These are phyloP conservation scores for Amphilophus citrinellus DNA, from an alignment of 2,113 vertebrate genomes.

Conservation along the genomic window DNA sequence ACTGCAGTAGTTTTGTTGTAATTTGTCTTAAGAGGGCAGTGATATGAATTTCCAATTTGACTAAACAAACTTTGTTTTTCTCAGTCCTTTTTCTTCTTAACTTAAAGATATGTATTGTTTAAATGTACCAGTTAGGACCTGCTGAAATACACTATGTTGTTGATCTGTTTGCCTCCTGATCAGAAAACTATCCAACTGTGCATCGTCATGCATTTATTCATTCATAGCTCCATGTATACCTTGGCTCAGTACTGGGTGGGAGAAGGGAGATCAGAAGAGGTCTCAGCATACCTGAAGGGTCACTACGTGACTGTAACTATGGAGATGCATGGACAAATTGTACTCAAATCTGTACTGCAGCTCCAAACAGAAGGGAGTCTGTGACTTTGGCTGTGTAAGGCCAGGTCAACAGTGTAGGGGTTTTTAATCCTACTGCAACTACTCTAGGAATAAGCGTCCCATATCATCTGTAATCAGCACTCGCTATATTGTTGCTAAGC, in stretches of 20 bases:
- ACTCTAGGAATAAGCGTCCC: slow-evolving; percentile 73
- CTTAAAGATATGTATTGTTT: slow-evolving; percentile 73
- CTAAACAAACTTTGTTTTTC: slow-evolving; percentile 57
- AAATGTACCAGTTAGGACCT: slow-evolving; percentile 75
- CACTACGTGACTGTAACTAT: slow-evolving; percentile 61
- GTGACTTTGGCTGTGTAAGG: slow-evolving; percentile 51
- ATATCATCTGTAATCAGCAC: slow-evolving; percentile 78
- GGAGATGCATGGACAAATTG: slow-evolving; percentile 58
- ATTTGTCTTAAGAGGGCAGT: slow-evolving; percentile 69
- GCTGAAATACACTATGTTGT: slow-evolving; percentile 73
- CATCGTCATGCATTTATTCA: slow-evolving; percentile 50
- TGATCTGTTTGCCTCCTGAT: slow-evolving; percentile 63
- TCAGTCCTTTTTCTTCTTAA: slow-evolving; percentile 64
- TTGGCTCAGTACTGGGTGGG: slow-evolving; percentile 59
- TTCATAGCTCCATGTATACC: slow-evolving; percentile 57
- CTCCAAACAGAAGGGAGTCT: slow-evolving; percentile 48
- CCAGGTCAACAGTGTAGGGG: slow-evolving; percentile 61
- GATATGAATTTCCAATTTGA: slow-evolving; percentile 55
- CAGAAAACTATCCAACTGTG: slow-evolving; percentile 56
- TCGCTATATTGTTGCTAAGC: slow-evolving; percentile 80
- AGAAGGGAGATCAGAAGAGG: slow-evolving; percentile 49
- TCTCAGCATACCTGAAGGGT: slow-evolving; percentile 63
- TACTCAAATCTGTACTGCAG: slow-evolving; percentile 55
- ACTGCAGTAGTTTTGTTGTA: slow-evolving; percentile 67
- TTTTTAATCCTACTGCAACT: slow-evolving; percentile 79